Evolutionary conservation across 2,888 invertebrate species (phyloP), one percentile per base, ranked within the genome.

Genomic region (Melieria omissa): DNA sequence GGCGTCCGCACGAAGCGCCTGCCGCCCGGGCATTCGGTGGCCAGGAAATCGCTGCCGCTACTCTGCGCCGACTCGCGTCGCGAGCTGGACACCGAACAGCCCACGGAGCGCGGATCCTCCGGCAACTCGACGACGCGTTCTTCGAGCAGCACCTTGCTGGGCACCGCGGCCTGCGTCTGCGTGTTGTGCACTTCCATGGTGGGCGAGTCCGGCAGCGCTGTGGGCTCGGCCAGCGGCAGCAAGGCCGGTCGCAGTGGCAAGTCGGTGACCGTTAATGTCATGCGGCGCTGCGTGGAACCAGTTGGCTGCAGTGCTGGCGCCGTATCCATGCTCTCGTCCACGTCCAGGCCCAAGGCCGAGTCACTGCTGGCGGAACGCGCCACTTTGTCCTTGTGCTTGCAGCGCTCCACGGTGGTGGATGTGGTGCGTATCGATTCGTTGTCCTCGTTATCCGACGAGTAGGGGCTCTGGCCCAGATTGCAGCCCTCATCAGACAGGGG

Each of bases 1-100:
- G 95, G 95, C 0, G 95, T 94, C 73, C 95, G 88, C 86, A 93
- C 93, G 80, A 91, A 93, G 5, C 91, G 86, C 70, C 88, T 88
- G 81, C 79, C 87, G 82, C 77, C 89, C 41, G 65, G 55, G 77
- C 88, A 86, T 69, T 89, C 89, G 14, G 88, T 87, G 63, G 84
- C 84, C 0, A 76, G 78, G 70, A 77, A 82, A 76, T 88, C 88
- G 80, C 89, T 89, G 61, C 82, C 73, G 76, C 82, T 85, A 72
- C 87, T 87, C 57, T 86, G 86, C 1, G 86, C 83, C 8, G 87
- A 87, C 68, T 89, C 89, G 44, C 90, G 86, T 0, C 89, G 84
- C 1, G 87, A 88, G 63, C 80, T 83, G 65, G 85, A 82, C 55
- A 83, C 71, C 7, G 78, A 79, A 4, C n/a, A 55, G n/a, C 55